These are phyloP conservation scores for Hydrochoerus hydrochaeris DNA, from an alignment of 2,113 vertebrate species.

Conservation along the genomic window DNA sequence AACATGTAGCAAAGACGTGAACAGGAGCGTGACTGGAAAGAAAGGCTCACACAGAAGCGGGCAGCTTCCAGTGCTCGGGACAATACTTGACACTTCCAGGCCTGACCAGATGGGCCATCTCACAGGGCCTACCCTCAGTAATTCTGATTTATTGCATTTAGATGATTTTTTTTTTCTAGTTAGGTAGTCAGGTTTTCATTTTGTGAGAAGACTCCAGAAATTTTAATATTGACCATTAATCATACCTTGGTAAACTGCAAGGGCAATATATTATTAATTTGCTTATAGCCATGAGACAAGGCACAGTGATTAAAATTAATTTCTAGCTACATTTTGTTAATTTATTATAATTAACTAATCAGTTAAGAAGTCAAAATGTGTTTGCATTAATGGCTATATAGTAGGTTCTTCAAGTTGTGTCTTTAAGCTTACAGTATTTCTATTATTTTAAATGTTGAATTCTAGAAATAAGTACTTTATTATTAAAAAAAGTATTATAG, in stretches of 20 bases:
- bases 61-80: conserved; percentile 75
- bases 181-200: conserved; percentile 78
- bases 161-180: conserved; percentile 76
- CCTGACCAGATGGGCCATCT: conserved; percentile 59
- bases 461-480: conserved; percentile 14
- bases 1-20: conserved; percentile 89
- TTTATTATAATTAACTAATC: conserved; percentile 77
- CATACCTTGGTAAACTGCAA: conserved; percentile 79
- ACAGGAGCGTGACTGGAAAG: conserved; percentile 87
- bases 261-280: conserved; percentile 80
- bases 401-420: conserved; percentile 42
- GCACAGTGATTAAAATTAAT: conserved; percentile 82
- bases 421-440: conserved; percentile 22
- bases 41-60: conserved; percentile 82
- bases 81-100: conserved; percentile 66
- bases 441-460: conserved; percentile 45
- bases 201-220: conserved; percentile 76
- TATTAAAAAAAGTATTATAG: conserved; percentile 9
- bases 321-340: conserved; percentile 69
- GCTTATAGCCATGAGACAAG: conserved; percentile 71
- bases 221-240: conserved; percentile 84
- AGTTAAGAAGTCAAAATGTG: conserved; percentile 67
- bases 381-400: conserved; percentile 66
- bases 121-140: conserved; percentile 75
- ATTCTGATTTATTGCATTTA: conserved; percentile 85